These are phyloP conservation scores for Dendrocincla tyrannina DNA, from an alignment of 2,797 vertebrate species.

Conservation along the genomic window DNA sequence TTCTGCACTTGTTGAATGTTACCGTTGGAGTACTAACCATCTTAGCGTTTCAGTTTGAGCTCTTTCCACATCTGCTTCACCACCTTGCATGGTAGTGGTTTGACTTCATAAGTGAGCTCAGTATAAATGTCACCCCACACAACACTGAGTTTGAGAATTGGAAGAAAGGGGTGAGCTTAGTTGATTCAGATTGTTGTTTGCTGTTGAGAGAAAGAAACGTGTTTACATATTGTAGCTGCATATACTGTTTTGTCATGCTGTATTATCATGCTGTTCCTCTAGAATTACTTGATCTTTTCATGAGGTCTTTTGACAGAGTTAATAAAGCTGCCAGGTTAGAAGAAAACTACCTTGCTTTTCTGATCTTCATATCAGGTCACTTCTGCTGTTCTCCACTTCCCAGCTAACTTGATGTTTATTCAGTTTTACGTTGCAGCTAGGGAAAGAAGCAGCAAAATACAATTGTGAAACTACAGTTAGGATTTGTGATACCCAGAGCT, in stretches of 20 bases:
- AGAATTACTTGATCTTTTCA: background rate
- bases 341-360: background rate
- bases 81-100: background rate
- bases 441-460: background rate
- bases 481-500: background rate
- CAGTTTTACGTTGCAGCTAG: background rate
- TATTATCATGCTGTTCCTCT: background rate
- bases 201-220: background rate
- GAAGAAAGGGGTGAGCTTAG: background rate
- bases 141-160: background rate
- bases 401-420: background rate
- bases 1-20: background rate
- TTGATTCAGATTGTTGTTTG: background rate
- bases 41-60: background rate
- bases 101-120: background rate
- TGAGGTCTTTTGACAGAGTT: background rate
- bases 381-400: background rate
- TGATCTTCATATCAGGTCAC: background rate
- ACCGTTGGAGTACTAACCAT: background rate
- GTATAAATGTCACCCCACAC: background rate
- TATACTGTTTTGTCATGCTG: background rate
- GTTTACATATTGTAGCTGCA: background rate
- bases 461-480: constrained; percentile 35
- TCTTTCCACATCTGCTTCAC: background rate
- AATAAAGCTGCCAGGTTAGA: background rate